phyloP scores from a whole-genome alignment of 2,888 invertebrate genomes.

The Litoditis marina region DNA sequence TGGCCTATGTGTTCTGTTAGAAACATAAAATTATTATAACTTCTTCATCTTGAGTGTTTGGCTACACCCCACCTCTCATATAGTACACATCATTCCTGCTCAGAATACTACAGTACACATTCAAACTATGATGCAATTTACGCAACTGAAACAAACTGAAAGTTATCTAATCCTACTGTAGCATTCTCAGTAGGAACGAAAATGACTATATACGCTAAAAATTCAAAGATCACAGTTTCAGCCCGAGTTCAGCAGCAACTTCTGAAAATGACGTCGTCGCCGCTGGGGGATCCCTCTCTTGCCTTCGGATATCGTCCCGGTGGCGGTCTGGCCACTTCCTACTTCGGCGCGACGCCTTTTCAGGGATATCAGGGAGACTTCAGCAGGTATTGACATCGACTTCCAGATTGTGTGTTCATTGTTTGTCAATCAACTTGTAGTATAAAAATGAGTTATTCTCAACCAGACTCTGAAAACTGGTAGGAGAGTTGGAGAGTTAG shows the following conservation, averaged over 20 bases:
- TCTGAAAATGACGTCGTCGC: constrained; percentile 41
- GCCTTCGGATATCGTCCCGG: constrained; percentile 11
- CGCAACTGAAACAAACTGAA: too few species aligned
- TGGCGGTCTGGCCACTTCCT: constrained; percentile 4
- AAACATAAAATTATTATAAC: too few species aligned
- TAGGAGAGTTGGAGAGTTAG: too few species aligned
- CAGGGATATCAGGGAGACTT: constrained; percentile 16
- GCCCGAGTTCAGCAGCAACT: constrained; percentile 45
- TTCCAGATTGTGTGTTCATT: too few species aligned
- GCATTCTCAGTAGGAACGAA: too few species aligned
- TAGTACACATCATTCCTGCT: not conserved
- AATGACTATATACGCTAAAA: not conserved
- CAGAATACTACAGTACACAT: too few species aligned
- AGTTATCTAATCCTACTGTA: too few species aligned
- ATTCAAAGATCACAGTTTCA: constrained; percentile 19
- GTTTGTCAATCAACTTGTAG: too few species aligned
- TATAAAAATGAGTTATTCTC: too few species aligned
- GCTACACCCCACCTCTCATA: not conserved
- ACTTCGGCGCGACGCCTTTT: constrained; percentile 16
- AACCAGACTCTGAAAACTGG: too few species aligned
- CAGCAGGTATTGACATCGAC: constrained; percentile 18
- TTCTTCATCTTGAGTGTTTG: not conserved
- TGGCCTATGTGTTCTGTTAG: too few species aligned
- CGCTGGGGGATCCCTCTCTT: constrained; percentile 22
- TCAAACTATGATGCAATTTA: too few species aligned